Evolutionary conservation across 2,888 invertebrate genomes (phyloP).

Genomic region (Euplagia quadripunctaria): DNA sequence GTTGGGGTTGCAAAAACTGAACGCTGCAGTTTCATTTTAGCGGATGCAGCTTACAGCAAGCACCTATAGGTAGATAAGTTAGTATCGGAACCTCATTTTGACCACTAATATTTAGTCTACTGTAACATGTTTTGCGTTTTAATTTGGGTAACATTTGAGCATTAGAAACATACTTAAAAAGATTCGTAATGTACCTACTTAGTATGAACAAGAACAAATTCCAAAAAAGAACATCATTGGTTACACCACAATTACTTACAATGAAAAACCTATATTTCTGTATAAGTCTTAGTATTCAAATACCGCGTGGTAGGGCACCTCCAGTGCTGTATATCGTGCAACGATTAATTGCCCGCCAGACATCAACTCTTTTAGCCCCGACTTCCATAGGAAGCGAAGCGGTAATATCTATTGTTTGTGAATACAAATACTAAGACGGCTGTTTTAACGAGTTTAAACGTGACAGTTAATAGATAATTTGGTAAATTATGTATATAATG

Average conservation of each 20-base stretch:
- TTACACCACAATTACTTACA: slow-evolving; percentile 21
- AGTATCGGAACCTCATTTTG: neutral
- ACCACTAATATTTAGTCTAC: too few species aligned
- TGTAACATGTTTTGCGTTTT: neutral
- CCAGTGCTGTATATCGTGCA: slow-evolving; percentile 76
- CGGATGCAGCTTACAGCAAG: slow-evolving; percentile 36
- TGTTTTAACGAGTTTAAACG: slow-evolving; percentile 45
- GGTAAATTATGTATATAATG: neutral
- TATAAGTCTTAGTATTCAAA: slow-evolving; percentile 63
- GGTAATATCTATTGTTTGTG: slow-evolving; percentile 47
- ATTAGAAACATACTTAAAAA: neutral
- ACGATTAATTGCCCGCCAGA: slow-evolving; percentile 79
- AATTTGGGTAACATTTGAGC: neutral
- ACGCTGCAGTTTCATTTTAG: slow-evolving; percentile 57
- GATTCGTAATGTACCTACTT: too few species aligned
- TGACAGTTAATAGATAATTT: neutral
- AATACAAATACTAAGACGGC: slow-evolving; percentile 11
- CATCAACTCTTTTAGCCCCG: slow-evolving; percentile 64
- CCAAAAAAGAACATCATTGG: neutral
- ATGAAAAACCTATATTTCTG: slow-evolving; percentile 37
- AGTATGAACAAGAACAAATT: neutral
- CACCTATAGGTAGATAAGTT: slow-evolving; percentile 27
- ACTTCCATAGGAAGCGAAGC: slow-evolving; percentile 66
- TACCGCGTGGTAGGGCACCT: slow-evolving; percentile 66
- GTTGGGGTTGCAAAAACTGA: slow-evolving; percentile 69